A percentile compares a stretch with the other conserved stretches of the same genome.
Conservation (phyloP, 2,797 vertebrate species). For the Acanthopagrus latus region DNA sequence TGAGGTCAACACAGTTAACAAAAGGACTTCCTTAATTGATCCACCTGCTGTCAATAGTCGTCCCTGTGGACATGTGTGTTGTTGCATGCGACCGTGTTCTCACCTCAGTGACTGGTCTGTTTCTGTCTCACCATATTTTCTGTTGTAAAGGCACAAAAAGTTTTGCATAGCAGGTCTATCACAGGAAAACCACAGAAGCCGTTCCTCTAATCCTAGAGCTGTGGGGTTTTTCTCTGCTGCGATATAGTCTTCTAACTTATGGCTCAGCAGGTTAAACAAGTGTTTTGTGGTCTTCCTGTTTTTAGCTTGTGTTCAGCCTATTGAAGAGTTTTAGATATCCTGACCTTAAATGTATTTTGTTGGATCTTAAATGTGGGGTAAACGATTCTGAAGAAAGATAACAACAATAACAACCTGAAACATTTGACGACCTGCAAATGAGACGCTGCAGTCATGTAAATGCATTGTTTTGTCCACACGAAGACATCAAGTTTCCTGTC, state of each 20-base stretch:
- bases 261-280: not conserved
- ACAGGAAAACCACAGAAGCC: conserved; percentile 36
- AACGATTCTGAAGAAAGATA: too few species aligned
- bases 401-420: too few species aligned
- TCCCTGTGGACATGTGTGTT: not conserved
- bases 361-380: not conserved
- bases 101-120: not conserved
- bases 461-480: too few species aligned
- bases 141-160: not conserved
- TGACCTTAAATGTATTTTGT: not conserved
- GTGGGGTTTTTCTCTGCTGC: not conserved
- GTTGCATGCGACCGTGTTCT: not conserved
- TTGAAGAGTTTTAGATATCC: too few species aligned
- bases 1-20: not conserved
- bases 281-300: conserved; percentile 12
- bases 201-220: not conserved
- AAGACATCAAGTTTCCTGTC: too few species aligned
- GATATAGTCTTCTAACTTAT: not conserved
- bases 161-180: conserved; percentile 20
- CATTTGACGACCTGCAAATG: too few species aligned
- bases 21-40: conserved; percentile 21
- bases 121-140: not conserved
- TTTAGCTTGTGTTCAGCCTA: not conserved
- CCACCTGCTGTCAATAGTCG: not conserved
- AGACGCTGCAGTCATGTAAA: too few species aligned